A percentile compares a stretch with the other conserved stretches of the same genome.
Conservation (phyloP, 2,888 invertebrate species). For the Parochlus steinenii region DNA sequence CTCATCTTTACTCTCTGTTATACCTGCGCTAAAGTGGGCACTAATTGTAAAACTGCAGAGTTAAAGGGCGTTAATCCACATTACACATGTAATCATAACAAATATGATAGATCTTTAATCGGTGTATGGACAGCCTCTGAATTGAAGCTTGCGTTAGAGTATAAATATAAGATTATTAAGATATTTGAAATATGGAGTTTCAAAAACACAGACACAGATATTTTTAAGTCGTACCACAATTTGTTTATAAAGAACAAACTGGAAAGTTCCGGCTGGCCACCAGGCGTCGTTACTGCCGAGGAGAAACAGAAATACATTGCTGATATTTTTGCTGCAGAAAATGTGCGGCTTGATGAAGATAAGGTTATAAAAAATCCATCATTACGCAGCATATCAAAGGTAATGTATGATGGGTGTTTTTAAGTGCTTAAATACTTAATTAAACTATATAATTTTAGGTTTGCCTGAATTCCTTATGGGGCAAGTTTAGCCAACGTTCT, state of each 20-base stretch:
- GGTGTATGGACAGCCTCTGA: slow-evolving; percentile 22
- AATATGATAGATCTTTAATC: slow-evolving; percentile 15
- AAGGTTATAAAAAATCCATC: background rate
- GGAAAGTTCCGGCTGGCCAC: background rate
- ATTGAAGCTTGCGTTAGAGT: slow-evolving; percentile 18
- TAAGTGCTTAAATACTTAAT: no score
- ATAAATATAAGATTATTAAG: slow-evolving; percentile 18
- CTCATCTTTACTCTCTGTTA: slow-evolving; percentile 18
- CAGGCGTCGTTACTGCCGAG: background rate
- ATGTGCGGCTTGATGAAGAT: background rate
- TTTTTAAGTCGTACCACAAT: background rate
- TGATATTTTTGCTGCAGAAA: background rate
- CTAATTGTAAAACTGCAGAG: no score
- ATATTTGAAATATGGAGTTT: slow-evolving; percentile 21
- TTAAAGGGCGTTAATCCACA: no score
- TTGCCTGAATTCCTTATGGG: background rate
- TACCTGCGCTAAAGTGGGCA: slow-evolving; percentile 15
- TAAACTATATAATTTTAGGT: no score
- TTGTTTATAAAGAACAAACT: background rate
- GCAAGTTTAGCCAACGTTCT: background rate
- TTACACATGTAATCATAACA: slow-evolving; percentile 15
- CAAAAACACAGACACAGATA: no score
- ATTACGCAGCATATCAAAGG: background rate
- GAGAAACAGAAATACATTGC: background rate
- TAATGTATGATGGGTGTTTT: no score